Evolutionary conservation across 2,888 invertebrate species (phyloP).

Genomic region (Cephus pulcher): DNA sequence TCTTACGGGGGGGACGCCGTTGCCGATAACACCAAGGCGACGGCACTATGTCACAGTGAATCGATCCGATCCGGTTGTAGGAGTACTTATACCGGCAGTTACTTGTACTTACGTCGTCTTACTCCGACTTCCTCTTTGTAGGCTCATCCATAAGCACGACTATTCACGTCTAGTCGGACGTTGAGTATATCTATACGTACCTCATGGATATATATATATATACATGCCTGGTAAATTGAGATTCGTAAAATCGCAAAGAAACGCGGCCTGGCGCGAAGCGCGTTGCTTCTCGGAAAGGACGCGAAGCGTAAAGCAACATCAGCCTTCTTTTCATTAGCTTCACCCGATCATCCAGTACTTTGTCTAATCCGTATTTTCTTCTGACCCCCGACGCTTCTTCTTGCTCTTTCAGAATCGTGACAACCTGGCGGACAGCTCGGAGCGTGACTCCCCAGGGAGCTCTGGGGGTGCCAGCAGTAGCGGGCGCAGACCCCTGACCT

Average conservation of each 20-base stretch:
- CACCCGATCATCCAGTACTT: not conserved
- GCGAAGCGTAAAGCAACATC: not conserved
- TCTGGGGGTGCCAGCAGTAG: conserved; percentile 56
- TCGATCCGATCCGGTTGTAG: conserved; percentile 55
- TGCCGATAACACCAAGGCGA: conserved; percentile 13
- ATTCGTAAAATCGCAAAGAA: not conserved
- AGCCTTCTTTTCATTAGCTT: not conserved
- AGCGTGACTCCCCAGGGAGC: conserved; percentile 59
- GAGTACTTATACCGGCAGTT: conserved; percentile 14
- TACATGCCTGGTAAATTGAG: not conserved
- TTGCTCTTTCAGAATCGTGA: conserved; percentile 49
- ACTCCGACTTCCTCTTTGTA: not conserved
- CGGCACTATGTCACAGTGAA: conserved; percentile 46
- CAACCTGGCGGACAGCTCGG: conserved; percentile 64
- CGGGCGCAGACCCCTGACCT: conserved; percentile 59
- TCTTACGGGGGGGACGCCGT: not conserved
- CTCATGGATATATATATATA: not conserved
- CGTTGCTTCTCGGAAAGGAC: not conserved
- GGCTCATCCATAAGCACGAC: not conserved
- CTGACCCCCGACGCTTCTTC: not conserved
- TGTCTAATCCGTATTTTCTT: not conserved
- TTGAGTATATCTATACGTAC: not conserved
- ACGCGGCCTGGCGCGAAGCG: not conserved
- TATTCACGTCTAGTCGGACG: not conserved
- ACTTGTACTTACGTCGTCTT: not conserved